A percentile compares a stretch with the other conserved stretches of the same genome.
Conservation (phyloP, 2,797 vertebrate species). For the Chromis chromis region DNA sequence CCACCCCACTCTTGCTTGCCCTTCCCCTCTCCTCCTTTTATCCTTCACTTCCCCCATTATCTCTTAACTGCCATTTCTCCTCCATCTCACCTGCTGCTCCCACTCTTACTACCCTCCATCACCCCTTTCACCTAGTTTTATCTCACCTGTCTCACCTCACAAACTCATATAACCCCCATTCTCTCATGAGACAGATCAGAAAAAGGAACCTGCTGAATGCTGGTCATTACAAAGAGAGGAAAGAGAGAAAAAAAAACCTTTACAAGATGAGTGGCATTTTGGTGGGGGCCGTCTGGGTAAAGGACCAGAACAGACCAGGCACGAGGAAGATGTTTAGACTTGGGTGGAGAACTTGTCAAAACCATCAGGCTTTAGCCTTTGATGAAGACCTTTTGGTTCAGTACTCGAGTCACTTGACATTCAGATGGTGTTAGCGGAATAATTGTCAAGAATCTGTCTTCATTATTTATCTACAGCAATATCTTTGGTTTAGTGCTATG, state of each 20-base stretch:
- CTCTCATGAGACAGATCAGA: conserved; percentile 15
- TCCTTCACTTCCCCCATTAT: conserved; percentile 17
- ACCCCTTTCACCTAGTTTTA: conserved; percentile 16
- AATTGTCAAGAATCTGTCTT: conserved; percentile 54
- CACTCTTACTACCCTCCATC: no score
- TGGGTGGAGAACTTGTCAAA: conserved; percentile 65
- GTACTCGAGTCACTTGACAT: conserved; percentile 66
- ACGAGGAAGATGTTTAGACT: conserved; percentile 76
- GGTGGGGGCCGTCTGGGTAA: conserved; percentile 53
- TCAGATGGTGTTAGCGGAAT: conserved; percentile 54
- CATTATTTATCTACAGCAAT: conserved; percentile 42
- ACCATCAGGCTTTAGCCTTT: conserved; percentile 70
- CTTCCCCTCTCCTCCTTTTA: conserved; percentile 16
- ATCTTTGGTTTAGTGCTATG: conserved; percentile 30
- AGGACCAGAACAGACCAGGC: conserved; percentile 65
- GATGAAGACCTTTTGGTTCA: conserved; percentile 65
- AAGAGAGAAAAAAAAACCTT: no score
- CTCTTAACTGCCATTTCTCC: conserved; percentile 5
- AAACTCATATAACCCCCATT: background rate
- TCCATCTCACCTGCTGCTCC: conserved; percentile 14
- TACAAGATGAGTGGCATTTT: conserved; percentile 10
- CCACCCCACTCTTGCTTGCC: background rate
- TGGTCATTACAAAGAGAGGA: conserved; percentile 27
- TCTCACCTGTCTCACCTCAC: conserved; percentile 28
- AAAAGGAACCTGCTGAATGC: conserved; percentile 32